A percentile compares a stretch with the other conserved stretches of the same genome.
phyloP scores from a whole-genome alignment of 2,113 vertebrate genomes.

The Budorcas taxicolor region DNA sequence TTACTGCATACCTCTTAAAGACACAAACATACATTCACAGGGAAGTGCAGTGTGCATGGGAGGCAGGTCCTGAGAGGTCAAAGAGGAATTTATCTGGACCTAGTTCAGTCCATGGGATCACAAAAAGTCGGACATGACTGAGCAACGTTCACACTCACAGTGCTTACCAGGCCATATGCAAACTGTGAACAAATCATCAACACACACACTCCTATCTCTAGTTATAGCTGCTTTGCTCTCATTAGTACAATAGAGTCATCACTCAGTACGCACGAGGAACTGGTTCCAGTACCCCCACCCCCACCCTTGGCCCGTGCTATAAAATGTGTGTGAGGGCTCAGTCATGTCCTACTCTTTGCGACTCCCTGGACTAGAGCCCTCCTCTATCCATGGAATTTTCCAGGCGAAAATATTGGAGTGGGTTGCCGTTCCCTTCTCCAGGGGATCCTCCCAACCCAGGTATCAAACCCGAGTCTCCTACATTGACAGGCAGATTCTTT shows the following conservation, averaged over 20 bases:
- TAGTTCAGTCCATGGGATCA: background rate
- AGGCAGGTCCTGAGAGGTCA: too few relatives aligned
- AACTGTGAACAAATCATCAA: background rate
- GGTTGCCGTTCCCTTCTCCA: background rate
- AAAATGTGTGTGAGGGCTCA: background rate
- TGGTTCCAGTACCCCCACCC: background rate
- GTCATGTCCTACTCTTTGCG: background rate
- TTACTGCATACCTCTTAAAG: background rate
- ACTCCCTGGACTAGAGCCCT: background rate
- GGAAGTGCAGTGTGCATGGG: background rate
- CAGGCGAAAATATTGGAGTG: background rate
- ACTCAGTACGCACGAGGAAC: too few relatives aligned
- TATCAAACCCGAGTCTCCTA: background rate
- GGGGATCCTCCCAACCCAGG: background rate
- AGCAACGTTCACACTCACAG: background rate
- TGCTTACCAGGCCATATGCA: background rate
- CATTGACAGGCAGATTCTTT: background rate
- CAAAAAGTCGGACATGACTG: background rate
- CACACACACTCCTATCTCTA: background rate
- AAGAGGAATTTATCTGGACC: background rate
- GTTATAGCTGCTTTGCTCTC: background rate
- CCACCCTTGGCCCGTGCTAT: background rate
- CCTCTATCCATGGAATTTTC: background rate
- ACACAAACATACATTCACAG: background rate
- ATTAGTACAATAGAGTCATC: background rate